Base-by-base conservation (phyloP, 2,888 invertebrate genomes). In the Parasteatoda lunata region DNA sequence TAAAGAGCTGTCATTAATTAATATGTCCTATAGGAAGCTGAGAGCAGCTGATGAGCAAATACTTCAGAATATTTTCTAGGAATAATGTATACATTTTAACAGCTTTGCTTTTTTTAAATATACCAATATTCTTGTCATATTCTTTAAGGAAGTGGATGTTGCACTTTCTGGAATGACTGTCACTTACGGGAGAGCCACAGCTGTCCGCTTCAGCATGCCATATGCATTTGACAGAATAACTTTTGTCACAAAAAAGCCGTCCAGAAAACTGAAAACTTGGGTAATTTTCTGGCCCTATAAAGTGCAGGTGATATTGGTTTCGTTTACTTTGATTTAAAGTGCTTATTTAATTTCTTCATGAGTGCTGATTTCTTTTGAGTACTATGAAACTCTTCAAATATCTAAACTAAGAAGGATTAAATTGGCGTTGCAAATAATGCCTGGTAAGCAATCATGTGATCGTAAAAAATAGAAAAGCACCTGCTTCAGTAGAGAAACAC, bases 111-210 rank as follows among this genome's bases (percentile, higher is more conserved):
- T 5, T 15, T 47, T 45, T 8, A 54, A 45, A 13, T 2, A 47
- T 51, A 52, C 13, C 5, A 11, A 11, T 64, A 45, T 8, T 69
- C 15, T 13, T 54, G 3, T 54, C 13, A 13, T 13, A 54, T 54
- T 5, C 45, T 79, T 70, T 4, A n/a, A 86, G 89, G 80, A 89
- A 51, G 89, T 66, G 6, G 89, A 89, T 66, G 77, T 66, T 13
- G 89, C 89, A 15, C 30, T 89, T 54, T 86, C 85, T 6, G 89
- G 89, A 3, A 89, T 89, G 87, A 77, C 89, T 4, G 15, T 89
- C 9, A 84, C 72, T 3, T 80, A 80, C 8, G 59, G 71, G n/a
- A 65, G 89, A 45, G 52, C 70, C 13, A 65, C 47, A 3, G 80
- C 64, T n/a, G 89, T 84, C 0, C 83, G 64, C 15, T 89, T 89